Evolutionary conservation across 1,140 invertebrate species (phyloP), one percentile per base, ranked within the genome.

Genomic region (Tetraneura akinire): DNA sequence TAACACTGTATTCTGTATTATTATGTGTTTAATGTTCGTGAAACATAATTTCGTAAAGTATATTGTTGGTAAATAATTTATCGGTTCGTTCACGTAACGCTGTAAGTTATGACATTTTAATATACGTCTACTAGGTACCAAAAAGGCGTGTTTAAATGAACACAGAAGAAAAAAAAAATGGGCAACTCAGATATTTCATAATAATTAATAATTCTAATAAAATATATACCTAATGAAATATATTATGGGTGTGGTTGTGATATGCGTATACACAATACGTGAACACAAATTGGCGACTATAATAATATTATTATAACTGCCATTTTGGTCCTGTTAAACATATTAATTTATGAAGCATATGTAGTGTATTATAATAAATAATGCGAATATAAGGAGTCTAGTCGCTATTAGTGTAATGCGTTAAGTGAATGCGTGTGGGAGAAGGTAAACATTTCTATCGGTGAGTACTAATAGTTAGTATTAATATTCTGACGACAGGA

Each of bases 271-370:
- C 14, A 10, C 16, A n/a, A n/a, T n/a, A n/a, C n/a, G n/a, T n/a
- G n/a, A n/a, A n/a, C 18, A 42, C 26, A 18, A n/a, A 70, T 49
- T 8, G 23, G 1, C 2, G 16, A 26, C 23, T 70, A 42, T 57
- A 57, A 23, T 23, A 66, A n/a, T n/a, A n/a, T n/a, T n/a, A n/a
- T 70, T 45, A 70, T 70, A 70, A 70, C n/a, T n/a, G n/a, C n/a
- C 9, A 70, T 70, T 70, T 70, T 70, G 66, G 18, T n/a, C n/a
- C n/a, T n/a, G n/a, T n/a, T n/a, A n/a, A n/a, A n/a, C n/a, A n/a
- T n/a, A n/a, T n/a, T n/a, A n/a, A n/a, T n/a, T n/a, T n/a, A n/a
- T n/a, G n/a, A n/a, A n/a, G n/a, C n/a, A n/a, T n/a, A n/a, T n/a
- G n/a, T n/a, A n/a, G n/a, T n/a, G n/a, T n/a, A n/a, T n/a, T 42